Evolutionary conservation across 1,140 invertebrate genomes (phyloP), one percentile per base, ranked within the genome.

Genomic region (Drosophila pseudoobscura): DNA sequence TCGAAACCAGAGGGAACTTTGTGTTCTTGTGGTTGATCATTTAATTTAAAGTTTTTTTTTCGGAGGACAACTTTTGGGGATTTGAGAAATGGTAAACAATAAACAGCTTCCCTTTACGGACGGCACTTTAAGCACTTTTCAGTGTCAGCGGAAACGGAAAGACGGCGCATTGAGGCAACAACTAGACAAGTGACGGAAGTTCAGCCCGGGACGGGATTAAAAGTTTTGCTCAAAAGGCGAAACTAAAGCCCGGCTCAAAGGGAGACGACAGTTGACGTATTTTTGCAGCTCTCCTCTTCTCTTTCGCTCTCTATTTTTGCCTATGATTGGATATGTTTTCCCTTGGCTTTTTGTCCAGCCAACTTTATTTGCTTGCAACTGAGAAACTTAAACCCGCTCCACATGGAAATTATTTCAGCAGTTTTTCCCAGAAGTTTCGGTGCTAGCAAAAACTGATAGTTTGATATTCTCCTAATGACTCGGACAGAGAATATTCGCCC

Each of bases 171-270:
- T 26, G 24, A 5, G 24, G 4, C 41, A 56, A 24, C 55, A 63
- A 15, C 53, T 49, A 52, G 24, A 31, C 49, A 74, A 59, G 49
- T 75, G 54, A 43, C 60, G 80, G 68, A 84, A 77, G 63, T 85
- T 79, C 66, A 76, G 56, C 55, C 68, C 69, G 63, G 73, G 24
- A 26, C 24, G 77, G 80, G 73, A 85, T 84, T 85, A 85, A 85
- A 84, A 85, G 77, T 80, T 85, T 84, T 57, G 2, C 66, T 72
- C 56, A 72, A 84, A 83, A 70, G 57, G 47, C 59, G 51, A 65
- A 59, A 53, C 72, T 76, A 64, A 78, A 69, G 58, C 76, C 43
- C 4, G 68, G 24, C 75, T 75, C 55, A 79, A 64, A 74, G 39
- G 46, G 50, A 39, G n/a, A 46, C 39, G 61, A 72, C 71, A 84